Evolutionary conservation across 2,797 vertebrate genomes (phyloP), one percentile per base, ranked within the genome.

Genomic region (Vireo griseus): DNA sequence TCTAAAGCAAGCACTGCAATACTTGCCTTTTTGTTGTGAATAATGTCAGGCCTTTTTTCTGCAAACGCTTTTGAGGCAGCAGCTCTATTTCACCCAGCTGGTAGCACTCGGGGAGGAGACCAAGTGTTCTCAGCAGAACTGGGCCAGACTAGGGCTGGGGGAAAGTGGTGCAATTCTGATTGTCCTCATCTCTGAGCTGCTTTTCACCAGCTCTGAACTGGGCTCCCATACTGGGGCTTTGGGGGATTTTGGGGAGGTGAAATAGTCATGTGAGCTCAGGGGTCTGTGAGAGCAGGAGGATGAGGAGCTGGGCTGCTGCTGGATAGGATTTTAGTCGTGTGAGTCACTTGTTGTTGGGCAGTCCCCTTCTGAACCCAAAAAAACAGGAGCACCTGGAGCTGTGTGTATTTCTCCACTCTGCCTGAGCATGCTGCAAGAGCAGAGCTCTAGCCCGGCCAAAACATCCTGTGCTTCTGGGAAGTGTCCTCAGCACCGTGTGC

Each of bases 31-130:
- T 72, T 77, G 75, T 59, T 69, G 48, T 73, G 86, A 83, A 88
- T 92, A 91, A 80, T 5, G 39, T 40, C 69, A 77, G 68, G 76
- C 40, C 26, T 85, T 91, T 91, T 55, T 25, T 25, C 55, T 4
- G 8, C 3, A 2, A 2, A 10, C 2, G 0, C 75, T 91, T 63
- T 91, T 94, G 91, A 94, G 80, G 75, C 75, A 91, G 88, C 94
- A 94, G 95, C 95, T 96, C 85, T 74, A 88, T 88, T 91, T 86
- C 85, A 74, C 85, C 78, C 87, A 90, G 85, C 90, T 96, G 95
- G 78, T 87, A 95, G 78, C 0, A 4, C 73, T 65, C 28, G 7
- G 87, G 63, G 72, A 50, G 65, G 85, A 89, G 85, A 87, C 86
- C 59, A 92, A 94, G 77, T 48, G 74, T 76, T 94, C 89, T 72